These are phyloP conservation scores for Dendronephthya gigantea DNA, from an alignment of 64 coral and sea anemone species.

Conservation along the genomic window DNA sequence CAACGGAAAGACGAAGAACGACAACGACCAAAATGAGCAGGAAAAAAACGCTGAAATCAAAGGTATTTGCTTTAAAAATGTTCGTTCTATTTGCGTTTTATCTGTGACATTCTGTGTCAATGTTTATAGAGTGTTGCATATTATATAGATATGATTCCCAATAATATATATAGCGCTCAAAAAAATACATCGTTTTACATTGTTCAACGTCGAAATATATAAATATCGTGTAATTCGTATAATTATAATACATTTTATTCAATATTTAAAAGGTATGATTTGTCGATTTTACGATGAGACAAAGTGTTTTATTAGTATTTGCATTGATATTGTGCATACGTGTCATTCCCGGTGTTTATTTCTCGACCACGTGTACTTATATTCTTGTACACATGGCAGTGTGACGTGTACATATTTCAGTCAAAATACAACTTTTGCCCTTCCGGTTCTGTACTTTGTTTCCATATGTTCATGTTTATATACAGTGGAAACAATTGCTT, in stretches of 20 bases:
- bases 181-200: too few relatives aligned
- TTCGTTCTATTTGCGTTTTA: not conserved
- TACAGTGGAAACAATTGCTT: too few relatives aligned
- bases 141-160: not conserved
- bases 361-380: not conserved
- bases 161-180: too few relatives aligned
- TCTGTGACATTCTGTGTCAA: not conserved
- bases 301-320: not conserved
- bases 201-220: too few relatives aligned
- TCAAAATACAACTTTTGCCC: too few relatives aligned
- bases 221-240: too few relatives aligned
- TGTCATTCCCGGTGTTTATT: not conserved
- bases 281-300: too few relatives aligned
- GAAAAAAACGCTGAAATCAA: conserved; percentile 51
- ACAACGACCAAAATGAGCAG: conserved; percentile 13
- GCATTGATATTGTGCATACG: not conserved
- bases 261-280: too few relatives aligned
- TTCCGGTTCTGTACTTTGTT: too few relatives aligned
- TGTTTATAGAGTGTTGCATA: not conserved
- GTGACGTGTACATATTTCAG: too few relatives aligned
- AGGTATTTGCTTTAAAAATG: conserved; percentile 48
- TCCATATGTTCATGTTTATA: too few relatives aligned
- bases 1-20: conserved; percentile 25
- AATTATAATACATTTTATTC: too few relatives aligned
- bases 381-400: not conserved